A percentile compares a stretch with the other conserved stretches of the same genome.
Conservation (phyloP, 2,113 vertebrate genomes). For the Corapipo altera region DNA sequence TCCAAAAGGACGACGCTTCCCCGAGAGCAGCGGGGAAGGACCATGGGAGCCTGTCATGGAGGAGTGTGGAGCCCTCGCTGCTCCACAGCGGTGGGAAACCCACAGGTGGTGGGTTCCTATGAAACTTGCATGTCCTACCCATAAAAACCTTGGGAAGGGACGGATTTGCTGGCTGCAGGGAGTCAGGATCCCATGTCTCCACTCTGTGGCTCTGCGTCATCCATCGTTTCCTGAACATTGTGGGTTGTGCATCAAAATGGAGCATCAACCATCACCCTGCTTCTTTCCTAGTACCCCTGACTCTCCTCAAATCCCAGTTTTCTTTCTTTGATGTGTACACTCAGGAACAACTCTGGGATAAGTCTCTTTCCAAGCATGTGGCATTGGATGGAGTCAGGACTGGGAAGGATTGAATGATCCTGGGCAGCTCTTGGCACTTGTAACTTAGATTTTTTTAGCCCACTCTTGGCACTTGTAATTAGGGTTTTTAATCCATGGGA, state of each 20-base stretch:
- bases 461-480: neutral
- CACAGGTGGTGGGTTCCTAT: neutral
- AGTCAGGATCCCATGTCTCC: neutral
- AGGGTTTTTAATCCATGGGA: neutral
- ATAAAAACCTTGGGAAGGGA: neutral
- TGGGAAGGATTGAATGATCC: neutral
- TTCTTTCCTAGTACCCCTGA: neutral
- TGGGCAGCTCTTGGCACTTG: neutral
- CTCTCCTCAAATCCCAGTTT: fast-evolving
- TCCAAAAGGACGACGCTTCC: fast-evolving
- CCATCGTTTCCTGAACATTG: neutral
- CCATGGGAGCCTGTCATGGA: fast-evolving
- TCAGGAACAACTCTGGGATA: neutral
- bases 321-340: too few relatives aligned
- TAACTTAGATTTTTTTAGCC: neutral
- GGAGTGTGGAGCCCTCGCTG: neutral
- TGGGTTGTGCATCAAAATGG: fast-evolving
- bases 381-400: fast-evolving
- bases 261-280: fast-evolving
- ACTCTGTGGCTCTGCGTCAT: neutral
- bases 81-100: fast-evolving
- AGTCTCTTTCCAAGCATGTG: fast-evolving
- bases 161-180: fast-evolving
- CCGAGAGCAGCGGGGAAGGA: fast-evolving
- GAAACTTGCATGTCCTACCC: neutral